Conservation (phyloP, 2,797 vertebrate species). For the Galago senegalensis region DNA sequence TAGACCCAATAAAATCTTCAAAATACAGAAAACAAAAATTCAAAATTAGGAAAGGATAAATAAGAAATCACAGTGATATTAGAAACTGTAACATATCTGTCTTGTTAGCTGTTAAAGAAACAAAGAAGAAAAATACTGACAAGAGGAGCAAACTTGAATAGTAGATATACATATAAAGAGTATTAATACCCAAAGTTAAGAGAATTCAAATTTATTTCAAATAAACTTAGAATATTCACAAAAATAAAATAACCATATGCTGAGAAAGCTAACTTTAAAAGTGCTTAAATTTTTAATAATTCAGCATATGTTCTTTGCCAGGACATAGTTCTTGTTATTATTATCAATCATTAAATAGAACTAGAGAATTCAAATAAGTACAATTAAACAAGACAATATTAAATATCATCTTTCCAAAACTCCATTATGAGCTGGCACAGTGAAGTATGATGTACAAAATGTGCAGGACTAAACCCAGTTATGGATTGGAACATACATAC, state of each 20-base stretch:
- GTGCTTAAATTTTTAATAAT: not conserved
- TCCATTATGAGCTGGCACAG: not conserved
- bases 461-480: not conserved
- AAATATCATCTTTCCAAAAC: not conserved
- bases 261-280: not conserved
- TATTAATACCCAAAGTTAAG: not conserved
- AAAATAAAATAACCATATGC: not conserved
- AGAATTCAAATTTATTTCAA: not conserved
- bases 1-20: not conserved
- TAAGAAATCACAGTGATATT: not conserved
- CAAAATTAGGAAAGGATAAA: not conserved
- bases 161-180: not conserved
- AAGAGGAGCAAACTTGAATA: not conserved
- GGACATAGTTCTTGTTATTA: not conserved
- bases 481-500: not conserved
- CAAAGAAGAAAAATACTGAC: not conserved
- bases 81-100: not conserved
- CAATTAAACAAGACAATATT: not conserved
- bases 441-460: not conserved
- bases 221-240: not conserved
- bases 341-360: not conserved
- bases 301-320: not conserved
- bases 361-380: not conserved
- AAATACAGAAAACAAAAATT: slow-evolving; percentile 9
- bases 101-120: not conserved